These are phyloP conservation scores for Alectura lathami DNA, from an alignment of 2,113 vertebrate species.

Conservation along the genomic window DNA sequence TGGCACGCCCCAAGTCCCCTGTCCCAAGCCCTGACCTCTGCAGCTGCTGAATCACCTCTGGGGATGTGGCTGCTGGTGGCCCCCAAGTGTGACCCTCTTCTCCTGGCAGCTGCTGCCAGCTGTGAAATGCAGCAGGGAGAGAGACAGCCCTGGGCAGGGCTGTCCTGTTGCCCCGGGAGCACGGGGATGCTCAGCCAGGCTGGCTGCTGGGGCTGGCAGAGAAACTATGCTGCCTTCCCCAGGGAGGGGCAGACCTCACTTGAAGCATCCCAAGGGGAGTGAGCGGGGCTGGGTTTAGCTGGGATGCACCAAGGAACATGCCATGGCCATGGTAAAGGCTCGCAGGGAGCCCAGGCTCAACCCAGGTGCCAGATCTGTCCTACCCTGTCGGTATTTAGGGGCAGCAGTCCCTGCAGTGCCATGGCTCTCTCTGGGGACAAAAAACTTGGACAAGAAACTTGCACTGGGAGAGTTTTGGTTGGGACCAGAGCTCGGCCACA, in stretches of 20 bases:
- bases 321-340: background rate
- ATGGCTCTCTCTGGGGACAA: background rate
- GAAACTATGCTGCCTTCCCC: fast-evolving
- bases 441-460: background rate
- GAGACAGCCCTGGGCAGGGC: background rate
- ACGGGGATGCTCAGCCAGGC: no score
- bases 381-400: background rate
- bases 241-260: fast-evolving
- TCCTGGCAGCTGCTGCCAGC: constrained; percentile 21
- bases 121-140: background rate
- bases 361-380: background rate
- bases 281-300: background rate
- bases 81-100: constrained; percentile 67
- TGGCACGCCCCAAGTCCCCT: fast-evolving
- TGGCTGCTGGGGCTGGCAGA: background rate
- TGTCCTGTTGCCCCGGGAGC: background rate
- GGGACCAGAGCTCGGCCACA: fast-evolving
- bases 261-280: no score
- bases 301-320: fast-evolving
- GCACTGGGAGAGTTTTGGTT: background rate
- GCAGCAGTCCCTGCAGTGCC: background rate
- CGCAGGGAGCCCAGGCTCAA: background rate
- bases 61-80: background rate
- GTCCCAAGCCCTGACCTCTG: background rate
- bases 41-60: constrained; percentile 55